phyloP scores from a whole-genome alignment of 2,797 vertebrate genomes.

The Hafferia zeledoni region DNA sequence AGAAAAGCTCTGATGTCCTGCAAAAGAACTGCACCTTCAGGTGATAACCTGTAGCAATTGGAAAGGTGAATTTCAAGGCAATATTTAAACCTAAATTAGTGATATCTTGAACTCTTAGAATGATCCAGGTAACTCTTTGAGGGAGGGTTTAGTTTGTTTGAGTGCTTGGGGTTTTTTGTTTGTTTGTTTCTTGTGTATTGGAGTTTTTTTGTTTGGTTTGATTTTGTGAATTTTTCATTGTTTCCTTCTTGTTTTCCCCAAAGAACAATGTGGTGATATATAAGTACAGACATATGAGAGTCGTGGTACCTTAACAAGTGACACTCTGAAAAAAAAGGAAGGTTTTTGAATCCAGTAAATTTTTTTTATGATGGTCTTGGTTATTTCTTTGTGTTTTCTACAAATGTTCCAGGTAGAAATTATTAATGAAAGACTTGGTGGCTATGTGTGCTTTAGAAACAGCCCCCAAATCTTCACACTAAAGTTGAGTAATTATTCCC shows the following conservation, averaged over 20 bases:
- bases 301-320: not conserved
- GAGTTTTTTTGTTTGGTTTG: rapidly evolving
- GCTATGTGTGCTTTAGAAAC: not conserved
- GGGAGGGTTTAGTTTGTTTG: not conserved
- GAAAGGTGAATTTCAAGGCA: not conserved
- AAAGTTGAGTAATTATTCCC: not conserved
- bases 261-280: not conserved
- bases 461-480: not conserved
- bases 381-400: not conserved
- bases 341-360: not conserved
- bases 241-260: not conserved
- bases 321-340: not conserved
- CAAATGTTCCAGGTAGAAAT: rapidly evolving
- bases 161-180: rapidly evolving
- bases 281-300: not conserved
- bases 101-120: not conserved
- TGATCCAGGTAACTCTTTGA: not conserved
- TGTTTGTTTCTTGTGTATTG: not conserved
- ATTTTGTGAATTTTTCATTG: not conserved
- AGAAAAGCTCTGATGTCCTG: not conserved
- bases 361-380: not conserved
- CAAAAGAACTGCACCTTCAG: not conserved
- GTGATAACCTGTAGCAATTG: not conserved
- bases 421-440: not conserved
- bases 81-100: not conserved